These are phyloP conservation scores for Xiphophorus birchmanni DNA, from an alignment of 2,797 vertebrate genomes.

Conservation along the genomic window DNA sequence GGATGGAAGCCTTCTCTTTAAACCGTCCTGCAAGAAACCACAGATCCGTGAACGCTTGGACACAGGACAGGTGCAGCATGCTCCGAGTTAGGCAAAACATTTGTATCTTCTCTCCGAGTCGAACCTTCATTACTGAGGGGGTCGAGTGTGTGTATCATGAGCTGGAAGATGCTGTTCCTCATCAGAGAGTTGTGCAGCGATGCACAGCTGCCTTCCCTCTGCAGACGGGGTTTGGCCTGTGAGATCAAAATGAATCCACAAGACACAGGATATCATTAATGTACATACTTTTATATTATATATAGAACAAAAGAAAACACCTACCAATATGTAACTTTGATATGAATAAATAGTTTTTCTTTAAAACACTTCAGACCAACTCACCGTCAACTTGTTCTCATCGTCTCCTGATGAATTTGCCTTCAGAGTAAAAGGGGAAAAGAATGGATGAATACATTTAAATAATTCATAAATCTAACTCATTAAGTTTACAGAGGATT, in stretches of 20 bases:
- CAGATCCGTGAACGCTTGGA: not conserved
- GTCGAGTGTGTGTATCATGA: slow-evolving; percentile 98
- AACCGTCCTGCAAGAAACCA: slow-evolving; percentile 85
- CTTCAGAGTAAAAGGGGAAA: slow-evolving; percentile 62
- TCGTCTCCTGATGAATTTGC: slow-evolving; percentile 75
- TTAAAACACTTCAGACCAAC: slow-evolving; percentile 42
- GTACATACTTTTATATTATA: not conserved
- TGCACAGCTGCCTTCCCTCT: slow-evolving; percentile 94
- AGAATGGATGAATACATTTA: not conserved
- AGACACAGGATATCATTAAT: not conserved
- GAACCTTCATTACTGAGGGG: slow-evolving; percentile 90
- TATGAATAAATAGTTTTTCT: not conserved
- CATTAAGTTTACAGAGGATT: not conserved
- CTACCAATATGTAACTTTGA: not conserved
- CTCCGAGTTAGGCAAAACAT: too few relatives aligned
- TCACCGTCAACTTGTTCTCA: slow-evolving; percentile 88
- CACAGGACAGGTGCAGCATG: too few relatives aligned
- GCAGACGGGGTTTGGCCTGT: slow-evolving; percentile 92
- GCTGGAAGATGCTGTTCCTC: slow-evolving; percentile 98
- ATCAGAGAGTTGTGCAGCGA: slow-evolving; percentile 96
- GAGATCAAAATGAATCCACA: not conserved
- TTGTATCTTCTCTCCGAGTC: not conserved
- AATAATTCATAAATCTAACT: not conserved
- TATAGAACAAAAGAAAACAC: not conserved
- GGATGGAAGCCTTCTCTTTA: slow-evolving; percentile 94